Base-by-base conservation (phyloP, 1,140 invertebrate species). In the Drosophila serrata region DNA sequence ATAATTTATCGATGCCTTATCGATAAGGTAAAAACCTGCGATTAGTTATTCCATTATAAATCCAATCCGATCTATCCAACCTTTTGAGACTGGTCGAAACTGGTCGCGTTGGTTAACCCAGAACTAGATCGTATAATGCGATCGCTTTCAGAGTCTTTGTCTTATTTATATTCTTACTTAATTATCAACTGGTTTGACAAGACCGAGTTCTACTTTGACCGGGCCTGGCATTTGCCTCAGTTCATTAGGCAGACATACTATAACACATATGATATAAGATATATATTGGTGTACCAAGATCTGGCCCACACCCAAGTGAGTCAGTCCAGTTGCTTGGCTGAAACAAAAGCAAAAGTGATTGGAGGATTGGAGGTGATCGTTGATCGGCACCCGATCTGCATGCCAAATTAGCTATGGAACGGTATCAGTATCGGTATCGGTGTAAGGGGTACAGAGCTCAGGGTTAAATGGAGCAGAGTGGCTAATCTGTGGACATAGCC, bases 121-220 rank as follows among this genome's bases (percentile, higher is more conserved):
- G 68, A 73, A 82, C 70, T 74, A 88, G 67, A 84, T 84, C 49
- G 63, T 74, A 77, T 77, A 68, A 65, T 82, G 56, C 33, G 84
- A 69, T 76, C 74, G 75, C 55, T 65, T 69, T 77, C 35, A 37
- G 39, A 42, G 31, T 45, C 62, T 65, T 65, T 65, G 59, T 61
- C n/a, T 61, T 61, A 61, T 61, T 60, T 65, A 45, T 43, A 65
- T 33, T 65, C 55, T 55, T 40, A 56, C 49, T 48, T 88, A 81
- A 88, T 90, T 85, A 63, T 84, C 46, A 90, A 88, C 84, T 85
- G 84, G 84, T 88, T 88, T 90, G 81, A 88, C 84, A 45, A 59
- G 81, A 51, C 81, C 67, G 60, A 74, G 67, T 85, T 84, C 82
- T 86, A 62, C 65, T 85, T 68, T 63, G 76, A 65, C 69, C 64